Evolutionary conservation across 2,888 invertebrate species (phyloP).

Genomic region (Tridacna gigas): DNA sequence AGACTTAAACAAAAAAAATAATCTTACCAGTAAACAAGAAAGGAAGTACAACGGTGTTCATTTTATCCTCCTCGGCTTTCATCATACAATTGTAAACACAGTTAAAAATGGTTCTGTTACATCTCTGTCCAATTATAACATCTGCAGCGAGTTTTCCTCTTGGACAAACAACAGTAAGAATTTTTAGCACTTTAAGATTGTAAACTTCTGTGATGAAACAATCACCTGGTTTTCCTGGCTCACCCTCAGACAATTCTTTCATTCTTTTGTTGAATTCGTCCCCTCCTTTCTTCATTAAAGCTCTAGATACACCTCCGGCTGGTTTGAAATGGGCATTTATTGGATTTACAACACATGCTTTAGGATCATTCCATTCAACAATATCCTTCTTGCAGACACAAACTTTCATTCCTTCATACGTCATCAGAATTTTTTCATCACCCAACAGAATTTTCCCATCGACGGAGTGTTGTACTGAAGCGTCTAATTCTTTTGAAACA

Average conservation of each 20-base stretch:
- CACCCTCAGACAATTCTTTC: not conserved
- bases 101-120: not conserved
- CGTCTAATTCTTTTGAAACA: not conserved
- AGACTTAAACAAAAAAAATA: not conserved
- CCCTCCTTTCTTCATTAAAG: not conserved
- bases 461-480: not conserved
- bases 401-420: conserved; percentile 7
- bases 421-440: not conserved
- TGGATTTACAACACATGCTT: not conserved
- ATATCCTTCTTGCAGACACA: not conserved
- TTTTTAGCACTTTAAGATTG: not conserved
- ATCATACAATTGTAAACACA: not conserved
- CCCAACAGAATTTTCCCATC: not conserved
- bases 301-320: not conserved
- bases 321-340: not conserved
- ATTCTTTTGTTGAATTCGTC: not conserved
- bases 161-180: not conserved
- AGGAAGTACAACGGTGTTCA: conserved; percentile 5
- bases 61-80: not conserved
- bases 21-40: conserved; percentile 5
- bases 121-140: not conserved
- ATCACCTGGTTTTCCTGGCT: not conserved
- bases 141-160: not conserved
- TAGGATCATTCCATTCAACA: not conserved
- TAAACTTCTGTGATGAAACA: not conserved